Evolutionary conservation across 2,113 vertebrate species (phyloP).

Genomic region (Speoplatyrhinus poulsoni): DNA sequence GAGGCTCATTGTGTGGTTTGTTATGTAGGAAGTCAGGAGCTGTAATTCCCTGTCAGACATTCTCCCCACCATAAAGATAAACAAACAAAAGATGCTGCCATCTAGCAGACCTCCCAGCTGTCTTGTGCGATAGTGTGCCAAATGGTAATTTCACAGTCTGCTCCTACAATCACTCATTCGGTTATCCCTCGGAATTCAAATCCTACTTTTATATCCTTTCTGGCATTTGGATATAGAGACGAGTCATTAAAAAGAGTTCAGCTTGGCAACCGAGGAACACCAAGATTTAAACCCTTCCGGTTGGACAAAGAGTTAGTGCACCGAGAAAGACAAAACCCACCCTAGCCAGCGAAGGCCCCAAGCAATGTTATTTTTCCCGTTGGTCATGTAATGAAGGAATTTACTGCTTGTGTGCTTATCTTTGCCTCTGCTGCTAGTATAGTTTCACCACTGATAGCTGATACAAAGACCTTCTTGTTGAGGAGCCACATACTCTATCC

Average conservation of each 20-base stretch:
- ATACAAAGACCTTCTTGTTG: constrained; percentile 48
- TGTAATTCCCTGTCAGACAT: constrained; percentile 32
- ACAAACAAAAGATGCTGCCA: constrained; percentile 44
- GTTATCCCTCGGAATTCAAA: neutral
- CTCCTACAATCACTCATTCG: constrained; percentile 5
- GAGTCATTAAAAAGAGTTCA: neutral
- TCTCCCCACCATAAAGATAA: constrained; percentile 46
- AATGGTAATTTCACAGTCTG: constrained; percentile 50
- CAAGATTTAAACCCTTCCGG: neutral
- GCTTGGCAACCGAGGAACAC: neutral
- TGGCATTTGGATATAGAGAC: neutral
- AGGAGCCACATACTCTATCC: constrained; percentile 29
- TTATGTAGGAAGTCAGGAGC: neutral
- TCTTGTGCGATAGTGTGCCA: constrained; percentile 43
- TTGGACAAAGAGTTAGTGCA: neutral
- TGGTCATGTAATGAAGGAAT: constrained; percentile 37
- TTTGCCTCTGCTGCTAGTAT: neutral
- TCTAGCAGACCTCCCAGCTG: constrained; percentile 44
- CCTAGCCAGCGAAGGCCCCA: neutral
- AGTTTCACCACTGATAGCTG: constrained; percentile 15
- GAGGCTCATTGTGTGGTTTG: neutral
- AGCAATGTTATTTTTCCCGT: neutral
- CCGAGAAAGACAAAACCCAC: neutral
- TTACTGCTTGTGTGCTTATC: constrained; percentile 36
- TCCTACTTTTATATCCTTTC: neutral